These are phyloP conservation scores for Pygoscelis antarcticus DNA, from an alignment of 2,113 vertebrate species.

Conservation along the genomic window DNA sequence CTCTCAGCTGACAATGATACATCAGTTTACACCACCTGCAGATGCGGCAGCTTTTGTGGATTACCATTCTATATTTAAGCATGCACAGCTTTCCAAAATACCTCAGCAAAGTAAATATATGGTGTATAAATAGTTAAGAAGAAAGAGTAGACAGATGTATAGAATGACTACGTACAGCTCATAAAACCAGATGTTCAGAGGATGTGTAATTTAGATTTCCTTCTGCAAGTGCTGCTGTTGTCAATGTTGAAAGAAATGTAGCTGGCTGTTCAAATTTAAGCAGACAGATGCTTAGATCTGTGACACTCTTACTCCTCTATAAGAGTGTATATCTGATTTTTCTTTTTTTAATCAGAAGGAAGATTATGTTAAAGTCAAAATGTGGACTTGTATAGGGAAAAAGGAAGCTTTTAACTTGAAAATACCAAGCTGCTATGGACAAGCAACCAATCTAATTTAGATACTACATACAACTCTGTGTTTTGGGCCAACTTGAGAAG, in stretches of 20 bases:
- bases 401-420: background rate
- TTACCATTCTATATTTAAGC: background rate
- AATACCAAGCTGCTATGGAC: background rate
- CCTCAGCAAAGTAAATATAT: background rate
- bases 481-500: background rate
- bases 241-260: background rate
- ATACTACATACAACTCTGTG: background rate
- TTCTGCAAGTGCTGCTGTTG: background rate
- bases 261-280: background rate
- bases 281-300: background rate
- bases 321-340: background rate
- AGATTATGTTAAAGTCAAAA: background rate
- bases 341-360: background rate
- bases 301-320: background rate
- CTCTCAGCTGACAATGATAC: background rate
- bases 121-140: background rate
- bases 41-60: background rate
- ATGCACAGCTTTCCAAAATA: background rate
- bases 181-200: background rate
- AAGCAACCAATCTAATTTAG: background rate
- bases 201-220: background rate
- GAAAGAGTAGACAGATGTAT: background rate
- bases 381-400: background rate
- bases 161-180: fast-evolving
- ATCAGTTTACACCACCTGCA: background rate